Evolutionary conservation across 2,888 invertebrate species (phyloP).

Genomic region (Oscheius sp.): DNA sequence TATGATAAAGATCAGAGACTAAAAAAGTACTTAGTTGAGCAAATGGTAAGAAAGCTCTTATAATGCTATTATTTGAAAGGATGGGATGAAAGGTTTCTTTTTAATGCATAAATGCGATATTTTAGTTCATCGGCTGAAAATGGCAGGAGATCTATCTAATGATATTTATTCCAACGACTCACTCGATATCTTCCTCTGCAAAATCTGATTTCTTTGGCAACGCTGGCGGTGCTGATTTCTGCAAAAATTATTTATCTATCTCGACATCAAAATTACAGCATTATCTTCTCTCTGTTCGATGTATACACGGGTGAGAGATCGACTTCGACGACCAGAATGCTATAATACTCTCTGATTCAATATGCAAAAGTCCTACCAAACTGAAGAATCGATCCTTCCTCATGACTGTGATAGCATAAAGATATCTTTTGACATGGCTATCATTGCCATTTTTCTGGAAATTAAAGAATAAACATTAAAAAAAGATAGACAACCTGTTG

Average conservation of each 20-base stretch:
- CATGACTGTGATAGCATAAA: constrained; percentile 18
- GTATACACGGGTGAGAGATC: constrained; percentile 45
- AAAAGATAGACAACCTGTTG: neutral
- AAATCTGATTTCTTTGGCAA: constrained; percentile 19
- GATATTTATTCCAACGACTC: neutral
- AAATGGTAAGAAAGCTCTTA: too few species aligned
- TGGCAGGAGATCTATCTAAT: neutral
- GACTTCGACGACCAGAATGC: constrained; percentile 34
- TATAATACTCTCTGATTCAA: neutral
- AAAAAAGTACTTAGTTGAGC: neutral
- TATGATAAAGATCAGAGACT: neutral
- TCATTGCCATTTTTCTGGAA: neutral
- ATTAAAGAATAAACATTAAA: neutral
- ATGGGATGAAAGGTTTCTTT: too few species aligned
- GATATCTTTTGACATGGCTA: constrained; percentile 12
- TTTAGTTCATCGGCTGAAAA: too few species aligned
- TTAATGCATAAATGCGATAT: too few species aligned
- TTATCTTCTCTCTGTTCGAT: constrained; percentile 37
- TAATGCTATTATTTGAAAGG: too few species aligned
- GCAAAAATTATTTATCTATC: neutral
- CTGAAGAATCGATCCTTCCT: constrained; percentile 26
- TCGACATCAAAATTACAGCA: neutral
- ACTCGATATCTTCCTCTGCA: constrained; percentile 20
- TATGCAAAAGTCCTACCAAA: neutral
- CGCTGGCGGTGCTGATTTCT: constrained; percentile 6